Percentiles rank a stretch among this genome's conserved stretches.
Evolutionary conservation across 2,888 invertebrate genomes (phyloP).

Genomic region (Andrena praecox): DNA sequence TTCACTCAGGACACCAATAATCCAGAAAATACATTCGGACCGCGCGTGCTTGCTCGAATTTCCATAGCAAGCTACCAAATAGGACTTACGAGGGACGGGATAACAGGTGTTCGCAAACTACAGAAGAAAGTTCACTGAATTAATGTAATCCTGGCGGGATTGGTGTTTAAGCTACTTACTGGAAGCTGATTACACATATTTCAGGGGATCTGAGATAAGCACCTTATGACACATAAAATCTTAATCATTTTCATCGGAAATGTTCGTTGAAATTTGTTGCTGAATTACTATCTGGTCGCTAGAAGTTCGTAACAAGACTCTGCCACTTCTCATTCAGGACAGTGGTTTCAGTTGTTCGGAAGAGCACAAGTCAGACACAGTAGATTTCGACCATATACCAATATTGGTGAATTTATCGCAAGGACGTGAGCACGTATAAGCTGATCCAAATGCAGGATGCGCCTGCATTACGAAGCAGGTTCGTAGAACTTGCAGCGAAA

Average conservation of each 20-base stretch:
- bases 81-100: neutral
- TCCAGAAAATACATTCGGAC: slow-evolving; percentile 29
- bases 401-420: neutral
- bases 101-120: neutral
- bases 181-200: neutral
- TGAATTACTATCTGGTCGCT: too few species aligned
- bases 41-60: neutral
- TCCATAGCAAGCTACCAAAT: neutral
- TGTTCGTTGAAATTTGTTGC: neutral
- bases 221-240: neutral
- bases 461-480: slow-evolving; percentile 2
- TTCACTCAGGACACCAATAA: slow-evolving; percentile 4
- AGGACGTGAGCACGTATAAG: neutral
- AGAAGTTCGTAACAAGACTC: too few species aligned
- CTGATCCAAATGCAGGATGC: neutral
- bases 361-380: neutral
- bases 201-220: neutral
- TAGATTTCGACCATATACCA: neutral
- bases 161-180: neutral
- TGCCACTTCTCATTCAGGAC: neutral
- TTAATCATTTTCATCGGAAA: neutral
- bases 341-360: neutral
- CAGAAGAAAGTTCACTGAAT: neutral
- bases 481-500: neutral
- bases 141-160: neutral